Base-by-base conservation (phyloP, 2,888 invertebrate species). In the Urechis unicinctus region DNA sequence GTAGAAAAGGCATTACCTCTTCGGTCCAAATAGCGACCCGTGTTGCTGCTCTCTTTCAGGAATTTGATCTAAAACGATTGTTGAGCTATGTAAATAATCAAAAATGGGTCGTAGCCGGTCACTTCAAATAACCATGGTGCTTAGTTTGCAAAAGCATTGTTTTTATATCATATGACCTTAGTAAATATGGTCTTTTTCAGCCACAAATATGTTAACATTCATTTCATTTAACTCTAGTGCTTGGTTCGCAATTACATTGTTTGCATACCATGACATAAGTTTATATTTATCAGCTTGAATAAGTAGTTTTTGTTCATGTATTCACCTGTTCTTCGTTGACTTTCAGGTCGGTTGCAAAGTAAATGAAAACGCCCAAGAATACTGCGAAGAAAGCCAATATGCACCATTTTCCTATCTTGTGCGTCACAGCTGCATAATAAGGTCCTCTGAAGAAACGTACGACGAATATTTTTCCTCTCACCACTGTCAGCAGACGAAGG, bases 241-340 rank as follows among this genome's bases (percentile, higher is more conserved):
- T n/a, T n/a, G n/a, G n/a, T n/a, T n/a, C n/a, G n/a, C n/a, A n/a
- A n/a, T n/a, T n/a, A n/a, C n/a, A n/a, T n/a, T n/a, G n/a, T n/a
- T n/a, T n/a, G n/a, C n/a, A n/a, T n/a, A n/a, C n/a, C n/a, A n/a
- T n/a, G n/a, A n/a, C n/a, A n/a, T n/a, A n/a, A n/a, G n/a, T n/a
- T n/a, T n/a, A n/a, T n/a, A n/a, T n/a, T n/a, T n/a, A n/a, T n/a
- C n/a, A n/a, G n/a, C n/a, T n/a, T n/a, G n/a, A n/a, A n/a, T n/a
- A n/a, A n/a, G n/a, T n/a, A n/a, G n/a, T n/a, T n/a, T n/a, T n/a
- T n/a, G n/a, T n/a, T n/a, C n/a, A n/a, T n/a, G n/a, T n/a, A n/a
- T 51, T 56, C 52, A 72, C 72, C 65, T 68, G 65, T 57, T 71
- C 69, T 52, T 71, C 67, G 29, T 72, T 70, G 13, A 70, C 66